phyloP scores from a whole-genome alignment of 1,140 invertebrate genomes.

The Drosophila nannoptera region DNA sequence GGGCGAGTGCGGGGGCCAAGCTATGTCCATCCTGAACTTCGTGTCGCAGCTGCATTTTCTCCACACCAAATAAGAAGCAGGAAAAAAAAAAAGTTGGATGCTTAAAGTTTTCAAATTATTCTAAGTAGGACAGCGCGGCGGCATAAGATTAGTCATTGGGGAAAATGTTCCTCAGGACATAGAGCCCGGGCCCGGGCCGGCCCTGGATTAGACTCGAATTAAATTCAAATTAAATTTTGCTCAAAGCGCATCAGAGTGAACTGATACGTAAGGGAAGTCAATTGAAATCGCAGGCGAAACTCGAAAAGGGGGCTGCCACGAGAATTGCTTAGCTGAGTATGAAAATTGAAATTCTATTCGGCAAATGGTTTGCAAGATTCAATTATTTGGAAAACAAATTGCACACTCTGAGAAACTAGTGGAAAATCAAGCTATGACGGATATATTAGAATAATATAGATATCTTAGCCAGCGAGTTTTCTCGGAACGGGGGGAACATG shows the following conservation, averaged over 20 bases:
- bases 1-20: background rate
- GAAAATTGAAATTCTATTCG: constrained; percentile 40
- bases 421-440: background rate
- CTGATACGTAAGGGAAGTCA: constrained; percentile 54
- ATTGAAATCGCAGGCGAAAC: constrained; percentile 42
- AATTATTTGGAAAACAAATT: constrained; percentile 30
- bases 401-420: background rate
- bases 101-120: constrained; percentile 78
- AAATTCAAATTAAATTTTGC: constrained; percentile 71
- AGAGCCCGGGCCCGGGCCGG: background rate
- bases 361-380: constrained; percentile 22
- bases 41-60: constrained; percentile 59
- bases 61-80: constrained; percentile 3
- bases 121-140: constrained; percentile 63
- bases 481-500: background rate
- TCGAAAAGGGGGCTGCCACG: background rate
- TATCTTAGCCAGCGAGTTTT: background rate
- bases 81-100: constrained; percentile 48
- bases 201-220: constrained; percentile 51
- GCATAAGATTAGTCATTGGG: constrained; percentile 62
- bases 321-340: constrained; percentile 30
- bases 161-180: constrained; percentile 26
- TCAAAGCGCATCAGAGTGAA: constrained; percentile 68
- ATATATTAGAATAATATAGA: too few relatives aligned
- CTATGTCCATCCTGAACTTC: constrained; percentile 17